These are phyloP conservation scores for Papilio xuthus DNA, from an alignment of 1,140 invertebrate genomes.

Conservation along the genomic window DNA sequence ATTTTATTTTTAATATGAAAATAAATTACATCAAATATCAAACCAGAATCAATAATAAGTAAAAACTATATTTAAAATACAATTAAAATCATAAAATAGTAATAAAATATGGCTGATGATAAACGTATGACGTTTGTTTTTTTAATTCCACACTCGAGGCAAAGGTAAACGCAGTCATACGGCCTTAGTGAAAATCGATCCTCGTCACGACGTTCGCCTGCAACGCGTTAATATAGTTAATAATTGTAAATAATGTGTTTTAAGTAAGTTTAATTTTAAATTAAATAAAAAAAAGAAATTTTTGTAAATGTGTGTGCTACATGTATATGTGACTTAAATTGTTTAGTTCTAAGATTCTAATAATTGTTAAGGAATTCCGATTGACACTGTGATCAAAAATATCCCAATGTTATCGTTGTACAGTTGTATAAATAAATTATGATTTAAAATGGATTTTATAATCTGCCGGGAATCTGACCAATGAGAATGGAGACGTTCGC, in stretches of 20 bases:
- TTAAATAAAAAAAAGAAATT: constrained; percentile 51
- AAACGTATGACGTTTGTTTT: constrained; percentile 31
- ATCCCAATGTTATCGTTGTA: constrained; percentile 30
- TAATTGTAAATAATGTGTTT: constrained; percentile 59
- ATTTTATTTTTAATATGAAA: neutral
- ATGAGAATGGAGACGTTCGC: neutral
- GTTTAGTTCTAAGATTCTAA: constrained; percentile 44
- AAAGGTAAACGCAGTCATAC: neutral
- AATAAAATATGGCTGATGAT: neutral
- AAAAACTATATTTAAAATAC: neutral
- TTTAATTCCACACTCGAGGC: constrained; percentile 16
- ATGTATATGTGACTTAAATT: constrained; percentile 73
- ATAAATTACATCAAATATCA: neutral
- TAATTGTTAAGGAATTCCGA: neutral
- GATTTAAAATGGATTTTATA: neutral
- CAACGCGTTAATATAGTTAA: constrained; percentile 57
- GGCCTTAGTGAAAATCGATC: constrained; percentile 28
- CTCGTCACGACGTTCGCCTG: constrained; percentile 43
- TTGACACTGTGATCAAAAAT: constrained; percentile 24
- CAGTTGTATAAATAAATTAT: constrained; percentile 33
- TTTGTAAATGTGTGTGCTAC: constrained; percentile 77
- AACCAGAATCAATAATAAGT: neutral
- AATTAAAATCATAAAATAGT: neutral
- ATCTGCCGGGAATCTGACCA: neutral
- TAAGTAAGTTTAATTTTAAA: constrained; percentile 61